Evolutionary conservation across 2,113 vertebrate species (phyloP).

Genomic region (Hyla sarda): DNA sequence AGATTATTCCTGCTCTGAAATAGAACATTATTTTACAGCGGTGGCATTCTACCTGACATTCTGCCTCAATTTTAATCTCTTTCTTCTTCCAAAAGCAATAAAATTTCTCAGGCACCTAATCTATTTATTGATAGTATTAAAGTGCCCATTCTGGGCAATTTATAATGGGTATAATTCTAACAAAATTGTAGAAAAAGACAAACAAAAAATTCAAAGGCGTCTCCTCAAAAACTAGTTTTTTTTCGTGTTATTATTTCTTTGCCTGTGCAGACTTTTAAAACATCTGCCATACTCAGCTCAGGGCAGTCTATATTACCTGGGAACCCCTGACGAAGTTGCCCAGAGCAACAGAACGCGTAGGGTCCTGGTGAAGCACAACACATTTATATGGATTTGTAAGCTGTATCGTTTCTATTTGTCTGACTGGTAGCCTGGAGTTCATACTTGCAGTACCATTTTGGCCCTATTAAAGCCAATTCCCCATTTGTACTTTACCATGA

Average conservation of each 20-base stretch:
- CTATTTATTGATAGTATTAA: constrained; percentile 22
- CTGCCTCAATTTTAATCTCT: not conserved
- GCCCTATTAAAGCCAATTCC: too few relatives aligned
- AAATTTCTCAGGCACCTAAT: not conserved
- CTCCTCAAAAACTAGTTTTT: not conserved
- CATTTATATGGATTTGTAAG: too few relatives aligned
- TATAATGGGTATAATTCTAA: not conserved
- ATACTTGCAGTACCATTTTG: too few relatives aligned
- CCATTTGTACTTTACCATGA: too few relatives aligned
- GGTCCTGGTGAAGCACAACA: too few relatives aligned
- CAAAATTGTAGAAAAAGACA: not conserved
- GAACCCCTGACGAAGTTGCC: too few relatives aligned
- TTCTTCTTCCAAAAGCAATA: constrained; percentile 19
- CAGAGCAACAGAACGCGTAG: too few relatives aligned
- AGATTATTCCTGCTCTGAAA: constrained; percentile 4
- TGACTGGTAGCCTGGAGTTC: too few relatives aligned
- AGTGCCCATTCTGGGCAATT: not conserved
- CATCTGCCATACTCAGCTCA: not conserved
- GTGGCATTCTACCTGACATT: constrained; percentile 12
- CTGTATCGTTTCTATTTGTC: too few relatives aligned
- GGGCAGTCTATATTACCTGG: too few relatives aligned
- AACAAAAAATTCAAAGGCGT: not conserved
- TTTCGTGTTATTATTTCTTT: not conserved
- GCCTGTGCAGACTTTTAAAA: not conserved
- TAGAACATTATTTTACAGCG: constrained; percentile 36